Conservation (phyloP, 2,888 invertebrate genomes). For the Temnothorax ravouxi region DNA sequence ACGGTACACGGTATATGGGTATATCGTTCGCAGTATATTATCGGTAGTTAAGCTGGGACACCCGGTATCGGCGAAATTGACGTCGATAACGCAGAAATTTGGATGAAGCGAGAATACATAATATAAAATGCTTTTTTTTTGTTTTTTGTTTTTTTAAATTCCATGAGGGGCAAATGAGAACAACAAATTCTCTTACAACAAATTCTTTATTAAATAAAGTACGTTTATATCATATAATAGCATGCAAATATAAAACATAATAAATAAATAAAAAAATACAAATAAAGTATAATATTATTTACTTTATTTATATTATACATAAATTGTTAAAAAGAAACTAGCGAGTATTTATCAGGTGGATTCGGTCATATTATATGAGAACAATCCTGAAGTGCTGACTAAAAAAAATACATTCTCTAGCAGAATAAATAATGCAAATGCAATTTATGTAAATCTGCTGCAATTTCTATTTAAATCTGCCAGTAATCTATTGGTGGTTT, state of each 20-base stretch:
- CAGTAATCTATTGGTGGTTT: background rate
- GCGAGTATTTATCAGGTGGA: background rate
- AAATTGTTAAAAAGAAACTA: too few species aligned
- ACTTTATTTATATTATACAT: background rate
- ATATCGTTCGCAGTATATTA: background rate
- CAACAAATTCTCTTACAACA: too few species aligned
- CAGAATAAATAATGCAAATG: background rate
- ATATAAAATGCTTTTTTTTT: background rate
- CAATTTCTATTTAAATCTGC: background rate
- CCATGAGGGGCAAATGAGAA: background rate
- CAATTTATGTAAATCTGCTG: background rate
- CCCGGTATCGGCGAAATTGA: background rate
- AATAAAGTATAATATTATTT: background rate
- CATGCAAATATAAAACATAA: background rate
- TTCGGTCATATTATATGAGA: background rate
- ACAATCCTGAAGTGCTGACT: background rate
- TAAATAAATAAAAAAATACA: background rate
- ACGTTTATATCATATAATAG: background rate
- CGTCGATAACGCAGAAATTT: constrained; percentile 5
- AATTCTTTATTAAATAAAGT: background rate
- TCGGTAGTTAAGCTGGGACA: background rate
- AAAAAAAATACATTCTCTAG: background rate
- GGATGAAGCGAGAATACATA: background rate
- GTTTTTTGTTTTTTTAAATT: background rate
- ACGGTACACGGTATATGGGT: background rate